Base-by-base conservation (phyloP, 2,888 invertebrate species). In the Thecophora atra region DNA sequence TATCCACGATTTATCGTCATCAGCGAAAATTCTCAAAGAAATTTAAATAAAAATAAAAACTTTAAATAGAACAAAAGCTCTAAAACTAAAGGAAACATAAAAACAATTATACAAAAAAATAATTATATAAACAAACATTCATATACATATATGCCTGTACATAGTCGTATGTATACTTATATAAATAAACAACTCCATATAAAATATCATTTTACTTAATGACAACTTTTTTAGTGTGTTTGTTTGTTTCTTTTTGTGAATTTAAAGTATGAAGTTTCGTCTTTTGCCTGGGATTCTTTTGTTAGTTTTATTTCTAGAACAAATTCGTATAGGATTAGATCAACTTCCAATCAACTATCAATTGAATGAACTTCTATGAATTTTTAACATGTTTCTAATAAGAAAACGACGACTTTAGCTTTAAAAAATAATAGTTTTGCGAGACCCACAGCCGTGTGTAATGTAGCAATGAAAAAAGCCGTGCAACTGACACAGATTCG, bases 401-500 rank as follows among this genome's bases (percentile, higher is more conserved):
- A 47, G 72, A 63, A 71, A 72, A 56, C 54, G 56, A 56, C 24
- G 13, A 68, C 56, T 68, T 52, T 65, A 52, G 17, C 5, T 51
- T 65, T 47, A 21, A 71, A 78, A 78, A 79, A 77, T 80, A 83
- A 80, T 81, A 81, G 80, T 81, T 81, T 75, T 78, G 78, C 79
- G 78, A 81, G 81, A 82, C 81, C 84, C 82, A 83, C 83, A 83
- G 84, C 82, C 82, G 81, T 78, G 78, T 67, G 24, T 37, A 67
- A 67, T 47, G 37, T 37, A 8, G 37, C 7, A 37, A 37, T 8
- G 37, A 2, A 37, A 37, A 37, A 11, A 37, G 65, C 72, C 73
- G 24, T 44, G 42, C 66, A 72, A 42, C 70, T 71, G 52, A 63
- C 72, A 70, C 69, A 69, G 67, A 66, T 63, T 69, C 72, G 60